These are phyloP conservation scores for Coregonus ussuriensis DNA, from an alignment of 2,797 vertebrate species.

Conservation along the genomic window DNA sequence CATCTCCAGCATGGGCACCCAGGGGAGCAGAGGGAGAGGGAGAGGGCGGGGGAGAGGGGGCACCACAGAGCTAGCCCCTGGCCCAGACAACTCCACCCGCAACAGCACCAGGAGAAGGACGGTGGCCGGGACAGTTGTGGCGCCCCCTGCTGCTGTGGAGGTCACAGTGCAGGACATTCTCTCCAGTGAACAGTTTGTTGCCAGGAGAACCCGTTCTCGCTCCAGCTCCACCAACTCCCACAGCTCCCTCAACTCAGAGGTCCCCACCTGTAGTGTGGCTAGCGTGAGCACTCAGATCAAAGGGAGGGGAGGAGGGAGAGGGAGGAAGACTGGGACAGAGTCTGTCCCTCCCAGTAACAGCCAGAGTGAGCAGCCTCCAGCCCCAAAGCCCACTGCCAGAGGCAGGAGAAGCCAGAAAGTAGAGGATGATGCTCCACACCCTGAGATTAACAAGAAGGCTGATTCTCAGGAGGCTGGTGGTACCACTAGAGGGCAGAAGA, in stretches of 20 bases:
- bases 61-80: conserved; percentile 11
- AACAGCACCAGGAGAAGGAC: conserved; percentile 49
- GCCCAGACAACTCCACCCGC: conserved; percentile 15
- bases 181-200: not conserved
- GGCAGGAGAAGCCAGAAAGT: conserved; percentile 41
- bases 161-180: conserved; percentile 22
- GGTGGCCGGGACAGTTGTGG: conserved; percentile 32
- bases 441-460: conserved; percentile 17
- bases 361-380: conserved; percentile 22
- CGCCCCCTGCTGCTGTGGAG: conserved; percentile 8
- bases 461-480: conserved; percentile 9
- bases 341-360: not conserved
- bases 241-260: conserved; percentile 41
- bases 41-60: conserved; percentile 50
- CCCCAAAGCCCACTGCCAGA: conserved; percentile 34
- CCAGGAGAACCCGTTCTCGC: conserved; percentile 26
- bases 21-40: conserved; percentile 41
- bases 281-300: conserved; percentile 48
- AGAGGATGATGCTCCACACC: conserved; percentile 9
- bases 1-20: conserved; percentile 35
- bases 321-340: conserved; percentile 19
- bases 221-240: conserved; percentile 48
- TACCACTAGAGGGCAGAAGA: conserved; percentile 56
- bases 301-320: conserved; percentile 60
- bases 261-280: conserved; percentile 40